Evolutionary conservation across 2,113 vertebrate species (phyloP).

Genomic region (Dicentrarchus labrax): DNA sequence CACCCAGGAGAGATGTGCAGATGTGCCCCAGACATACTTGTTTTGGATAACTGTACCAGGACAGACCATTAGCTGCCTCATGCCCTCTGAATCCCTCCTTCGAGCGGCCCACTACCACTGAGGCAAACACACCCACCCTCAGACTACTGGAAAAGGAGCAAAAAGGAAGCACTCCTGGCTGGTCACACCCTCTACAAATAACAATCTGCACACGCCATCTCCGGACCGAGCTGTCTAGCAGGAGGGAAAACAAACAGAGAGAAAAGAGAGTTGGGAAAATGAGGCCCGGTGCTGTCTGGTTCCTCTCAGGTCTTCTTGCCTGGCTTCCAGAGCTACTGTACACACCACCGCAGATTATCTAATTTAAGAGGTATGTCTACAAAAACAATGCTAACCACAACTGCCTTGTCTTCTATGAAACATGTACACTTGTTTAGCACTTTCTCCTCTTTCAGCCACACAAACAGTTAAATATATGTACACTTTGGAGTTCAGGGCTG

Average conservation of each 20-base stretch:
- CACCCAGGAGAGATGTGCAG: conserved; percentile 18
- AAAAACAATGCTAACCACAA: conserved; percentile 32
- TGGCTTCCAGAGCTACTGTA: conserved; percentile 59
- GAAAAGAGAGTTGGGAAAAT: conserved; percentile 54
- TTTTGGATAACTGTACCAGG: conserved; percentile 23
- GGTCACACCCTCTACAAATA: conserved; percentile 86
- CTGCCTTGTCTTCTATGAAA: not conserved
- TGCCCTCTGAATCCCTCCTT: conserved; percentile 25
- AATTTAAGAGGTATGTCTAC: conserved; percentile 44
- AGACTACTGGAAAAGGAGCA: conserved; percentile 52
- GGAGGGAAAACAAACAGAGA: conserved; percentile 72
- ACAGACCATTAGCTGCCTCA: conserved; percentile 32
- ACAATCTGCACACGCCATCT: conserved; percentile 80
- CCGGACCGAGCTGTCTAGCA: conserved; percentile 58
- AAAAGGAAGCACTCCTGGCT: conserved; percentile 73
- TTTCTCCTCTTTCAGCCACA: not conserved
- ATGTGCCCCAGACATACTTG: not conserved
- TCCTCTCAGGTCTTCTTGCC: conserved; percentile 23
- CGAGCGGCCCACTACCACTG: conserved; percentile 18
- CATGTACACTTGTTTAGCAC: not conserved
- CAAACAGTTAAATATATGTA: not conserved
- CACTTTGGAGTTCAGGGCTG: not conserved
- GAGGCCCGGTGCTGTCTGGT: conserved; percentile 34
- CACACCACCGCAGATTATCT: conserved; percentile 30
- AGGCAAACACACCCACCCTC: conserved; percentile 24